Percentiles rank a stretch among this genome's conserved stretches.
Evolutionary conservation across 2,797 vertebrate genomes (phyloP).

Genomic region (Phataginus tetradactyla): DNA sequence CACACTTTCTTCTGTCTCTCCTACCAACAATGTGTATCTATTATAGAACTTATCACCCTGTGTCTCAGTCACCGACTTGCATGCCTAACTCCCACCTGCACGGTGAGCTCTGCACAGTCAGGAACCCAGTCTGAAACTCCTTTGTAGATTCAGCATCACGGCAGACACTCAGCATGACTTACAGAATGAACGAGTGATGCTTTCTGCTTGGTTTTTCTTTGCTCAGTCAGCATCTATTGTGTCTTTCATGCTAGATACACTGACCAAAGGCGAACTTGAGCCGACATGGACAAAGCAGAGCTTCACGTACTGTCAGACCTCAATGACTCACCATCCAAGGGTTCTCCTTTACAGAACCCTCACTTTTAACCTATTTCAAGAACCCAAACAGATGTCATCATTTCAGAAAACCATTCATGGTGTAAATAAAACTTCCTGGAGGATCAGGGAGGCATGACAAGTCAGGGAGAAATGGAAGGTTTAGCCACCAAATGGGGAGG

Average conservation of each 20-base stretch:
- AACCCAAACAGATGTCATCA: not conserved
- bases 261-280: not conserved
- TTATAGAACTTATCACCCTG: not conserved
- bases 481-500: not conserved
- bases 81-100: not conserved
- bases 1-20: not conserved
- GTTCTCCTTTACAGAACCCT: not conserved
- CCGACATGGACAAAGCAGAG: not conserved
- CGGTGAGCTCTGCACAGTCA: not conserved
- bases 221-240: not conserved
- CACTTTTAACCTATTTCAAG: conserved; percentile 22
- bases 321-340: not conserved
- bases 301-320: not conserved
- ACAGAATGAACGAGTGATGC: not conserved
- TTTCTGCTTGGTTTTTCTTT: not conserved
- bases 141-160: not conserved
- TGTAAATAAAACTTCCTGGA: not conserved
- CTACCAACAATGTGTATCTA: not conserved
- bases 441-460: not conserved
- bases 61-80: not conserved
- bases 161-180: not conserved
- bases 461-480: not conserved
- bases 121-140: not conserved
- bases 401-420: not conserved
- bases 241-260: not conserved